These are phyloP conservation scores for Drosophila seguyi DNA, from an alignment of 1,140 invertebrate species.

Conservation along the genomic window DNA sequence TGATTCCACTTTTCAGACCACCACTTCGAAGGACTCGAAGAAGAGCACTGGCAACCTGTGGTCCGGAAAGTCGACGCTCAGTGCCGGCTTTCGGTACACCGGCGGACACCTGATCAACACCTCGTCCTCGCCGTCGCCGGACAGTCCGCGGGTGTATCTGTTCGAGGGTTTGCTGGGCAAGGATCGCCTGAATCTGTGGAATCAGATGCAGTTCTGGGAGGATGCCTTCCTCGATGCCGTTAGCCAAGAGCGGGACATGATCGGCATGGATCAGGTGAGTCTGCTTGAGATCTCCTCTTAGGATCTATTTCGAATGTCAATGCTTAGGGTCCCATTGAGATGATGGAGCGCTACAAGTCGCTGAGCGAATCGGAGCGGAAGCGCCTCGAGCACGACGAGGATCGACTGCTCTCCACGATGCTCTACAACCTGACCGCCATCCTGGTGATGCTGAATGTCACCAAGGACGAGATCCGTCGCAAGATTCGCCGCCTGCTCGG, in stretches of 20 bases:
- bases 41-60: conserved; percentile 93
- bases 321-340: conserved; percentile 94
- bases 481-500: conserved; percentile 97
- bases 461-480: conserved; percentile 93
- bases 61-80: conserved; percentile 96
- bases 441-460: conserved; percentile 97
- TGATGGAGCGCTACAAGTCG: conserved; percentile 99
- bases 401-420: conserved; percentile 96
- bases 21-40: conserved; percentile 87
- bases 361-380: conserved; percentile 97
- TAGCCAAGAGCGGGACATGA: conserved; percentile 99
- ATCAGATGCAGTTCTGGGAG: conserved; percentile 99
- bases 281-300: no score
- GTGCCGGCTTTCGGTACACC: conserved; percentile 94
- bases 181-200: conserved; percentile 95
- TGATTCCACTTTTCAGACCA: conserved; percentile 60
- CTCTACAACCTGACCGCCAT: conserved; percentile 98
- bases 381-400: conserved; percentile 98
- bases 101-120: conserved; percentile 95
- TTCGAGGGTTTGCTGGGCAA: conserved; percentile 93
- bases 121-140: conserved; percentile 93
- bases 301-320: not conserved
- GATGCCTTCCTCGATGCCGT: conserved; percentile 99
- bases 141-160: conserved; percentile 94
- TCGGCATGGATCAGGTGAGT: conserved; percentile 97